These are phyloP conservation scores for Nyleta sp. DNA, from an alignment of 2,888 invertebrate species.

Conservation along the genomic window DNA sequence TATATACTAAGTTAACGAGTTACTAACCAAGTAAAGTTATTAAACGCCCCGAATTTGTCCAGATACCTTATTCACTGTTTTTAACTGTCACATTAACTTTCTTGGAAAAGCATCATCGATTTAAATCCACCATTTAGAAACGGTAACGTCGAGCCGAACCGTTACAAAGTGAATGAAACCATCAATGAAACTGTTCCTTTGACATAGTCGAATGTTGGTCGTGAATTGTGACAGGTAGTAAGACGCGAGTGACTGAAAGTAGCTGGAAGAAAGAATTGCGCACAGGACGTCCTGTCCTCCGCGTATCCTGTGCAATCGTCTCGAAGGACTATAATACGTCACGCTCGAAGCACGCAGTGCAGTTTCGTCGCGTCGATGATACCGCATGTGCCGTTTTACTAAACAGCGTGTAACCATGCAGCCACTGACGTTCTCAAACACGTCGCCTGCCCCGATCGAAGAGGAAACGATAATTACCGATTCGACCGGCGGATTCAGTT, in stretches of 20 bases:
- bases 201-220: constrained; percentile 19
- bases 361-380: constrained; percentile 50
- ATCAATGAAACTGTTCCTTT: constrained; percentile 42
- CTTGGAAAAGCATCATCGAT: too few relatives aligned
- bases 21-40: too few relatives aligned
- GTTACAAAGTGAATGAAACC: constrained; percentile 44
- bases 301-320: constrained; percentile 56
- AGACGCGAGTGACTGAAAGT: constrained; percentile 18
- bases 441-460: constrained; percentile 25
- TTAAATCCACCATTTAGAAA: neutral
- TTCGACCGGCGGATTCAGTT: constrained; percentile 25
- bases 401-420: constrained; percentile 61
- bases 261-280: constrained; percentile 20
- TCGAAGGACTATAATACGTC: constrained; percentile 57
- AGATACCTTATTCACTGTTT: too few relatives aligned
- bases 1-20: too few relatives aligned
- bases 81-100: too few relatives aligned
- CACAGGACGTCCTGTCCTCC: constrained; percentile 54
- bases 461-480: constrained; percentile 43
- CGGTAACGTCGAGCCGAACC: constrained; percentile 1
- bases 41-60: too few relatives aligned
- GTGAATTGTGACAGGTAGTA: constrained; percentile 11
- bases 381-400: constrained; percentile 47
- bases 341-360: constrained; percentile 51
- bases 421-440: constrained; percentile 49